phyloP scores from a whole-genome alignment of 2,888 invertebrate genomes.

The Pachymerium ferrugineum region DNA sequence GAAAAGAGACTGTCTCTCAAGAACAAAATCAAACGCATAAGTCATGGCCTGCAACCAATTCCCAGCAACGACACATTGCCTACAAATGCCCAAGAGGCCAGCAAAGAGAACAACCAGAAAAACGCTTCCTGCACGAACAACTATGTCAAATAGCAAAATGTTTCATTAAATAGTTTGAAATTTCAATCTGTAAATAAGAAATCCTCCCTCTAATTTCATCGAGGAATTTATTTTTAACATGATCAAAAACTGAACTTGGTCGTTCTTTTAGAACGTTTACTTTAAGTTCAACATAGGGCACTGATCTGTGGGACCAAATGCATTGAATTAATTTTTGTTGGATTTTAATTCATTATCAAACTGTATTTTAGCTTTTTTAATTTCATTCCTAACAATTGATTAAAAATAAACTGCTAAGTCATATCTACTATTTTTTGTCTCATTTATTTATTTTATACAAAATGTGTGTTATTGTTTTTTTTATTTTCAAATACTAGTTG shows the following conservation, averaged over 20 bases:
- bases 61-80: conserved; percentile 30
- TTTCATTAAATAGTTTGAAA: not conserved
- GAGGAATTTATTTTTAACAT: not conserved
- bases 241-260: not conserved
- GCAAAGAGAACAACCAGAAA: not conserved
- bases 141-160: not conserved
- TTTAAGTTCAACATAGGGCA: not conserved
- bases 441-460: not conserved
- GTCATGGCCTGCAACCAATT: conserved; percentile 29
- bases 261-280: not conserved
- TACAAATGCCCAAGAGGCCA: conserved; percentile 20
- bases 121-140: not conserved
- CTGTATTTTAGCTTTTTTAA: too few relatives aligned
- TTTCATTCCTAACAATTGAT: too few relatives aligned
- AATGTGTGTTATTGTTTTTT: not conserved
- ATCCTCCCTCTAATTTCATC: too few relatives aligned
- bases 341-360: not conserved
- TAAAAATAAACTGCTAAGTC: too few relatives aligned
- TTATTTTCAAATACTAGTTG: not conserved
- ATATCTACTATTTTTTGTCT: too few relatives aligned
- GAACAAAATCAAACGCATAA: conserved; percentile 18
- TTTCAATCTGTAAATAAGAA: not conserved
- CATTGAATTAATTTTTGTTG: not conserved
- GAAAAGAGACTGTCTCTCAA: conserved; percentile 15
- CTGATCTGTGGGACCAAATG: not conserved